Evolutionary conservation across 2,113 vertebrate species (phyloP).

Genomic region (Neolamprologus toae): DNA sequence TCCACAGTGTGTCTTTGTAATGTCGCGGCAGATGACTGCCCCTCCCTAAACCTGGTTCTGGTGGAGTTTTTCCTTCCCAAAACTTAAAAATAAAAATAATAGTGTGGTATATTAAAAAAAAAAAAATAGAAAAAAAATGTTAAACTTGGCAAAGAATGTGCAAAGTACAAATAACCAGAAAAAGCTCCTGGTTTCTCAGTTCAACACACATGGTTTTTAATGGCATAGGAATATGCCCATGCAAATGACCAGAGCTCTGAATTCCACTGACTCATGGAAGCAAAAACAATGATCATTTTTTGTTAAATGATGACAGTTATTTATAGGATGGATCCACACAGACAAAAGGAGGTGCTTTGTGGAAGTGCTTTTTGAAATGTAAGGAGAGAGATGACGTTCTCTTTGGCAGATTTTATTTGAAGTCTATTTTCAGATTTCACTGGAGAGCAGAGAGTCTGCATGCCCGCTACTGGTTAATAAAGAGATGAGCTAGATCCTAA

Average conservation of each 20-base stretch:
- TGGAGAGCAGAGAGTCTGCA: background rate
- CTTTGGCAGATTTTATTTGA: background rate
- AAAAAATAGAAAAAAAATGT: background rate
- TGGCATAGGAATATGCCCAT: background rate
- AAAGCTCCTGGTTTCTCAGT: background rate
- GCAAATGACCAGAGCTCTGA: background rate
- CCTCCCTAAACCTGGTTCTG: background rate
- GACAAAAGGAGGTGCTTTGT: background rate
- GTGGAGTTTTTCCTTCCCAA: background rate
- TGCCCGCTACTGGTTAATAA: background rate
- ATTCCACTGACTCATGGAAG: background rate
- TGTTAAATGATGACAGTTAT: background rate
- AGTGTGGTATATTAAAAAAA: background rate
- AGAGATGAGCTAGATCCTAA: background rate
- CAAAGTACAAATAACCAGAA: background rate
- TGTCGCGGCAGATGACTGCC: background rate
- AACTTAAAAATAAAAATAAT: background rate
- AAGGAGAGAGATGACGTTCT: background rate
- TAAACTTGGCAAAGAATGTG: background rate
- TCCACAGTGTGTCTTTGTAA: background rate
- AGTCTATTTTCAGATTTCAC: background rate
- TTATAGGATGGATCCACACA: background rate
- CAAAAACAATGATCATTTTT: background rate
- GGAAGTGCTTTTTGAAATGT: background rate
- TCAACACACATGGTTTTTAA: background rate